A percentile compares a stretch with the other conserved stretches of the same genome.
These are phyloP conservation scores for Gastrophysa polygoni DNA, from an alignment of 2,888 invertebrate species.

Conservation along the genomic window DNA sequence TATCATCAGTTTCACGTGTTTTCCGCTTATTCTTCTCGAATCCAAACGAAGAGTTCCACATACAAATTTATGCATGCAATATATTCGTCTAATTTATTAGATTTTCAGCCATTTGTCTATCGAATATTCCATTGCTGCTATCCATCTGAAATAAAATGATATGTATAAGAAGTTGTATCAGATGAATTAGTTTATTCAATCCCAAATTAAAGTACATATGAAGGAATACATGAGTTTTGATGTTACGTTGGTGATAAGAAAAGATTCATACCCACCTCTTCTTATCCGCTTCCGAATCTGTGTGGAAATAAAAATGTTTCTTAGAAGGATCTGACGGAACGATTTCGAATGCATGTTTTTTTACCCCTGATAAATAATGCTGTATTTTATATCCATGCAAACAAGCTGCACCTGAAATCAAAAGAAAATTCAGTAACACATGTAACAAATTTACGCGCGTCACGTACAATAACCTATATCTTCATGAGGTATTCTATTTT, in stretches of 20 bases:
- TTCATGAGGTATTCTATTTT: too few relatives aligned
- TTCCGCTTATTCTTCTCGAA: background rate
- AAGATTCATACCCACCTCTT: conserved; percentile 78
- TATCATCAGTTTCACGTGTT: background rate
- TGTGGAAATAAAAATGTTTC: conserved; percentile 89
- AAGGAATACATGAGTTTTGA: too few relatives aligned
- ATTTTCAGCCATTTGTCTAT: conserved; percentile 93
- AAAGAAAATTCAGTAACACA: too few relatives aligned
- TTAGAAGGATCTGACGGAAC: conserved; percentile 87
- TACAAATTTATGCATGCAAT: background rate
- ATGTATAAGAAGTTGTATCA: too few relatives aligned
- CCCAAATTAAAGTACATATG: too few relatives aligned
- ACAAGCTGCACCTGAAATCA: conserved; percentile 85
- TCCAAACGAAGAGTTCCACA: background rate
- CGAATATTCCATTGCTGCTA: conserved; percentile 91
- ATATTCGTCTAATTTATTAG: conserved; percentile 55
- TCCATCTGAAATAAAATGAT: conserved; percentile 72
- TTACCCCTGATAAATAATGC: conserved; percentile 81
- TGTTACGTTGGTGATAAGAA: too few relatives aligned
- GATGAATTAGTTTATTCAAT: too few relatives aligned
- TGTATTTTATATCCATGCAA: conserved; percentile 94
- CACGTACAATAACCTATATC: too few relatives aligned
- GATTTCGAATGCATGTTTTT: conserved; percentile 90
- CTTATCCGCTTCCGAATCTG: conserved; percentile 93
- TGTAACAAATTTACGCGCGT: too few relatives aligned